Evolutionary conservation across 2,888 invertebrate genomes (phyloP).

Genomic region (Rhagium mordax): DNA sequence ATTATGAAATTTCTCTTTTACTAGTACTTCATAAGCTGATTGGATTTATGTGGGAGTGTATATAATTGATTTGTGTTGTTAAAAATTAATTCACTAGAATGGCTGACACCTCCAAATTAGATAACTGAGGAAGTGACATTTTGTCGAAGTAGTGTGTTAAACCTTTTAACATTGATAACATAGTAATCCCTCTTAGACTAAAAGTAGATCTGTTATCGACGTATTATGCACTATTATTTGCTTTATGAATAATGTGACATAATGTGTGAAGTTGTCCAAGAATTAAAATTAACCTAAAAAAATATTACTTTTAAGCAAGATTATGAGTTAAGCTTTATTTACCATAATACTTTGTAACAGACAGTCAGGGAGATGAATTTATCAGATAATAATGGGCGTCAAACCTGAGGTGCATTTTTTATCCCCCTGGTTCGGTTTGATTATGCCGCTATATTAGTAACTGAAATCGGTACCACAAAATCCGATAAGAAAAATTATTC

Average conservation of each 20-base stretch:
- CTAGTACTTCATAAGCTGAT: too few relatives aligned
- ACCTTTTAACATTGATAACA: neutral
- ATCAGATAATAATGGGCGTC: too few relatives aligned
- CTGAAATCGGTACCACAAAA: too few relatives aligned
- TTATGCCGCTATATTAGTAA: too few relatives aligned
- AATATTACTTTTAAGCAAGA: too few relatives aligned
- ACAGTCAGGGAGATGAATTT: too few relatives aligned
- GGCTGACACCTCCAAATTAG: neutral
- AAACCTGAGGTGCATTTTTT: too few relatives aligned
- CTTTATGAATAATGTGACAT: neutral
- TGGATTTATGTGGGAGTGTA: neutral
- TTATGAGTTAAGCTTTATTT: too few relatives aligned
- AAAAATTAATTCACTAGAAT: neutral
- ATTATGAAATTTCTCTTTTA: too few relatives aligned
- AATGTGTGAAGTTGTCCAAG: neutral
- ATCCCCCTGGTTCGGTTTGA: too few relatives aligned
- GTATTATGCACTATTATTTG: neutral
- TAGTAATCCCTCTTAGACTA: constrained; percentile 1
- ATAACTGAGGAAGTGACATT: constrained; percentile 1
- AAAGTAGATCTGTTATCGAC: neutral
- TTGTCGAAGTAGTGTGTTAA: neutral
- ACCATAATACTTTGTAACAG: too few relatives aligned
- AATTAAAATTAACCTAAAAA: neutral
- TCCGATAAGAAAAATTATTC: too few relatives aligned
- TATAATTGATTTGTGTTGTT: constrained; percentile 12